Conservation (phyloP, 1,140 invertebrate species). For the Brachystomella parvula region DNA sequence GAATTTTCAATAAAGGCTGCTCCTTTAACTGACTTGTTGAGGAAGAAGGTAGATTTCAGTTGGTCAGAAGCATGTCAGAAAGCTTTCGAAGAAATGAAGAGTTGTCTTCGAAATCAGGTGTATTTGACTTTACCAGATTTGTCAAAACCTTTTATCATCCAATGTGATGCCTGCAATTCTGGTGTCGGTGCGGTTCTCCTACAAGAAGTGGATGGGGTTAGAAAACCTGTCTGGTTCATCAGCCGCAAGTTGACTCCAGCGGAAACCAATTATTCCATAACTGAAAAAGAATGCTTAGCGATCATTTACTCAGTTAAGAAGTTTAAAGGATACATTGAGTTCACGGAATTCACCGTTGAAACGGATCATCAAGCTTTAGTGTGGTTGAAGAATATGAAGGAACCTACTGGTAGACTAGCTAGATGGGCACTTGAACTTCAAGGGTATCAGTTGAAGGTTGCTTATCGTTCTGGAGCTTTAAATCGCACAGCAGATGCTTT, state of each 20-base stretch:
- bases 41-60: no score
- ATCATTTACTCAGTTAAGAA: constrained; percentile 43
- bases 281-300: constrained; percentile 44
- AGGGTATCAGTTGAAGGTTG: constrained; percentile 45
- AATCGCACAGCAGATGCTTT: constrained; percentile 24
- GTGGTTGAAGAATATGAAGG: constrained; percentile 44
- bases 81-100: constrained; percentile 27
- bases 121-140: constrained; percentile 38
- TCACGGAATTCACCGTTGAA: constrained; percentile 44
- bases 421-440: constrained; percentile 47
- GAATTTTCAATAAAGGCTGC: no score
- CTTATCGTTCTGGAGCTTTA: constrained; percentile 38
- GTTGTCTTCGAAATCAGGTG: constrained; percentile 22
- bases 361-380: constrained; percentile 48
- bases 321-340: constrained; percentile 41
- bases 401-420: constrained; percentile 43
- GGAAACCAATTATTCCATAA: constrained; percentile 43
- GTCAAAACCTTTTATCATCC: constrained; percentile 36
- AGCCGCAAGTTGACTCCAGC: constrained; percentile 40
- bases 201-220: constrained; percentile 37
- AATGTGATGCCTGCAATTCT: constrained; percentile 39
- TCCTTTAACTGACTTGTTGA: no score
- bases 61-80: no score
- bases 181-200: constrained; percentile 39
- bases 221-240: constrained; percentile 40